Evolutionary conservation across 2,888 invertebrate genomes (phyloP).

Genomic region (Trissolcus japonicus): DNA sequence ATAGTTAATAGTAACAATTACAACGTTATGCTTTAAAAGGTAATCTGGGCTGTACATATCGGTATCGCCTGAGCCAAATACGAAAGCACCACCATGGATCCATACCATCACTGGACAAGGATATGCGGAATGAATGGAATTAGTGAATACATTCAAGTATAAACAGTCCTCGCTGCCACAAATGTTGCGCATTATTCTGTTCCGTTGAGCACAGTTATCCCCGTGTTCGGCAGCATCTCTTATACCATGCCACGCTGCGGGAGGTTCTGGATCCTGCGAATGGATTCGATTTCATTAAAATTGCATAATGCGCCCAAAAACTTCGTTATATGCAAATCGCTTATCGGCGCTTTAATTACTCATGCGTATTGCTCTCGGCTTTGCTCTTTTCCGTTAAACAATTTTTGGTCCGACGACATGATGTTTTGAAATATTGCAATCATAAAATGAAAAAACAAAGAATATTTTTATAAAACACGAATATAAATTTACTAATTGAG

Average conservation of each 20-base stretch:
- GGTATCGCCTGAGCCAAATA: slow-evolving; percentile 61
- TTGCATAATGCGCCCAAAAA: neutral
- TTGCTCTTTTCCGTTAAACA: no score
- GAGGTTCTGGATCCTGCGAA: slow-evolving; percentile 66
- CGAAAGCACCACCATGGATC: slow-evolving; percentile 68
- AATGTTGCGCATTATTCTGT: slow-evolving; percentile 23
- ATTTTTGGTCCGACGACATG: no score
- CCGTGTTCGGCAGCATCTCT: slow-evolving; percentile 63
- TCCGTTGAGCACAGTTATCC: slow-evolving; percentile 42
- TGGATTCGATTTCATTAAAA: slow-evolving; percentile 3
- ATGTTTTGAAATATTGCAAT: no score
- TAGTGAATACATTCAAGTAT: slow-evolving; percentile 68
- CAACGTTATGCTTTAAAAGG: slow-evolving; percentile 65
- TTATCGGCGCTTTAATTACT: no score
- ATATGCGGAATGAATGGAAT: slow-evolving; percentile 7
- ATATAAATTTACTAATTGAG: no score
- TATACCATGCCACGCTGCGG: slow-evolving; percentile 64
- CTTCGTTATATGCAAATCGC: no score
- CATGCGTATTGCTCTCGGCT: no score
- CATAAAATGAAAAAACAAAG: no score
- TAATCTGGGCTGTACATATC: slow-evolving; percentile 66
- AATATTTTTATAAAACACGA: no score
- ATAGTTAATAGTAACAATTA: slow-evolving; percentile 70
- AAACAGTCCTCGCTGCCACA: slow-evolving; percentile 70
- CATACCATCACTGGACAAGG: slow-evolving; percentile 66